phyloP scores from a whole-genome alignment of 1,140 invertebrate genomes.

The Heliconius eleuchia region DNA sequence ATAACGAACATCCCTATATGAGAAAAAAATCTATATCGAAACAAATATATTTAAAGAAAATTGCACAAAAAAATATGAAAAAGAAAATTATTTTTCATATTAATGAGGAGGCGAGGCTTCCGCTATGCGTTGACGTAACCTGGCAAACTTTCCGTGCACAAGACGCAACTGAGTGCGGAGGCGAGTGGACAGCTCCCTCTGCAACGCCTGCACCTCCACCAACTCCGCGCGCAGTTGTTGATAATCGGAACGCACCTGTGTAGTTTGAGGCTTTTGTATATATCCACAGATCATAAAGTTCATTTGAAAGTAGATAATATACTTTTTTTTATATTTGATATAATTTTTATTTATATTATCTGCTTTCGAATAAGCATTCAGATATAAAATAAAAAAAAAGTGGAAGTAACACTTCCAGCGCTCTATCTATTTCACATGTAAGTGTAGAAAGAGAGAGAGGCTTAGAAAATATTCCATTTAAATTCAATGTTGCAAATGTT shows the following conservation, averaged over 20 bases:
- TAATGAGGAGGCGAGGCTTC: conserved; percentile 66
- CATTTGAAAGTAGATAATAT: conserved; percentile 19
- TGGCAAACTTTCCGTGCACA: conserved; percentile 76
- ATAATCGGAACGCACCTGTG: conserved; percentile 78
- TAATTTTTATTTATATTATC: background rate
- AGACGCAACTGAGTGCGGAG: conserved; percentile 74
- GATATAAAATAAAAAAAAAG: conserved; percentile 14
- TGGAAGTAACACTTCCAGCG: conserved; percentile 26
- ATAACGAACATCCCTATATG: background rate
- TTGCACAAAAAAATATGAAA: background rate
- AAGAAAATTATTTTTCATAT: conserved; percentile 1
- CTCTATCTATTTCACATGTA: conserved; percentile 32
- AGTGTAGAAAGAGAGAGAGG: conserved; percentile 33
- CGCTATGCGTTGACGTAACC: conserved; percentile 71
- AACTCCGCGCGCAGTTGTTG: conserved; percentile 75
- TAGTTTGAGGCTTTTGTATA: conserved; percentile 6
- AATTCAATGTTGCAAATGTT: conserved; percentile 20
- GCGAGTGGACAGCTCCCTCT: conserved; percentile 72
- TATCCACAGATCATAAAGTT: background rate
- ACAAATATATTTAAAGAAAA: background rate
- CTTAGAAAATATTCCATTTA: conserved; percentile 23
- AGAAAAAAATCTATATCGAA: background rate
- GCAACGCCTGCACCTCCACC: conserved; percentile 76
- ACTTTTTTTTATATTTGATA: background rate
- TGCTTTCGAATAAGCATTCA: conserved; percentile 7